Conservation (phyloP, 2,113 vertebrate species). For the Esox niger region DNA sequence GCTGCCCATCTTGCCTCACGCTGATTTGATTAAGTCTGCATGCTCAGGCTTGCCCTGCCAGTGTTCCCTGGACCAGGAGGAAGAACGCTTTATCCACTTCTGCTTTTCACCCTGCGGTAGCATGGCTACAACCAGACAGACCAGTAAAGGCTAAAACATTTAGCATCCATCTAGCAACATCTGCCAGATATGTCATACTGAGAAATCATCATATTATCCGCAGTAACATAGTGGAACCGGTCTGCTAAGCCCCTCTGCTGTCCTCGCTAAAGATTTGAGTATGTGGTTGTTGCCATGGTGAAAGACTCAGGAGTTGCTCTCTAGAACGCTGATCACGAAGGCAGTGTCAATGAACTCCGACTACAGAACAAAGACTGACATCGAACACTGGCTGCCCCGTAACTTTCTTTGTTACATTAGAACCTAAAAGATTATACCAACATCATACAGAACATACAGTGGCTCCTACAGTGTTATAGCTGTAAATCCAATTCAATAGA, state of each 20-base stretch:
- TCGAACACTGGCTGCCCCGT: not conserved
- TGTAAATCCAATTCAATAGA: too few relatives aligned
- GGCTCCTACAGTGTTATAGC: not conserved
- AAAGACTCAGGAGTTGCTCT: conserved; percentile 24
- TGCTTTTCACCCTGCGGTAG: not conserved
- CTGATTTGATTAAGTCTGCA: conserved; percentile 52
- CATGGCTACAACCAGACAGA: not conserved
- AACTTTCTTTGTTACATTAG: not conserved
- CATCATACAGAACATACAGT: not conserved
- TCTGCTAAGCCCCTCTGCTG: not conserved
- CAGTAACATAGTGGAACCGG: not conserved
- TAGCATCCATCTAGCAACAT: not conserved
- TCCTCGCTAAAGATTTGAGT: too few relatives aligned
- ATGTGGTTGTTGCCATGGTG: too few relatives aligned
- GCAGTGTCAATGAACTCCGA: conserved; percentile 19
- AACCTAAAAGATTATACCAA: too few relatives aligned
- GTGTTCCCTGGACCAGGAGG: not conserved
- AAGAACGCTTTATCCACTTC: conserved; percentile 25
- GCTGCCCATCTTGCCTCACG: conserved; percentile 37
- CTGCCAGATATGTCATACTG: not conserved
- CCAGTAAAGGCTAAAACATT: not conserved
- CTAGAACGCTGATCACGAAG: conserved; percentile 15
- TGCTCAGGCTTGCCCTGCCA: conserved; percentile 53
- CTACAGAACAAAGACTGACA: conserved; percentile 21
- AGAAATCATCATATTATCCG: not conserved